Percentiles rank a stretch among this genome's conserved stretches.
Conservation (phyloP, 2,797 vertebrate genomes). For the Alectoris magna region DNA sequence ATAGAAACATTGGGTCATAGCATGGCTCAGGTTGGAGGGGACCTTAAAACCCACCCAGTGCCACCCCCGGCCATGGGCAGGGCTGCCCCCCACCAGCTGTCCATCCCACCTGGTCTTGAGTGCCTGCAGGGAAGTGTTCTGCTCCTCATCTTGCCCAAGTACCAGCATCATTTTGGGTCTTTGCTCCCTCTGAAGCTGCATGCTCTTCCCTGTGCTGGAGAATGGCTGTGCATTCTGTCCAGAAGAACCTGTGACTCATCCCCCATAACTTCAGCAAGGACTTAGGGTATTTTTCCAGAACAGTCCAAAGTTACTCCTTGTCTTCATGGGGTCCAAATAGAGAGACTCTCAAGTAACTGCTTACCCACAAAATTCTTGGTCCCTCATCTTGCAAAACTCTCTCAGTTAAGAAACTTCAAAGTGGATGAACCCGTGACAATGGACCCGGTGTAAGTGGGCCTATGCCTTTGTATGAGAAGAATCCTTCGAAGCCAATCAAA, state of each 20-base stretch:
- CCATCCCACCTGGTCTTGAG: neutral
- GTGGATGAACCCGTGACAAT: accelerated
- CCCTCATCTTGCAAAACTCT: neutral
- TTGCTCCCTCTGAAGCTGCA: neutral
- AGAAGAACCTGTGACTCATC: too few relatives aligned
- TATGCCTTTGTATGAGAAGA: too few relatives aligned
- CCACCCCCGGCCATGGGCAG: too few relatives aligned
- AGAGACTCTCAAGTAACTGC: neutral
- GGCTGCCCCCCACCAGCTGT: too few relatives aligned
- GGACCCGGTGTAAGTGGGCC: too few relatives aligned
- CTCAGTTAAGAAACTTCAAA: accelerated
- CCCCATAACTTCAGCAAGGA: neutral
- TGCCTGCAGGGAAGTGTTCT: accelerated
- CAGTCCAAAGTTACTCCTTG: neutral
- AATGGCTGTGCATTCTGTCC: neutral
- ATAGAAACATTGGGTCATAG: too few relatives aligned
- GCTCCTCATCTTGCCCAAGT: neutral
- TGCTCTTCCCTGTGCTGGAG: neutral
- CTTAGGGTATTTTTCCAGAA: neutral
- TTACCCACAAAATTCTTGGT: too few relatives aligned
- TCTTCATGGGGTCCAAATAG: neutral
- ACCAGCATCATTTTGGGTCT: neutral
- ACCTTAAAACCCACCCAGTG: too few relatives aligned
- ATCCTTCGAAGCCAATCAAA: too few relatives aligned
- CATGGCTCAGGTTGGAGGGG: too few relatives aligned